Percentiles rank a stretch among this genome's conserved stretches.
Evolutionary conservation across 2,797 vertebrate genomes (phyloP).

Genomic region (Aplochiton taeniatus): DNA sequence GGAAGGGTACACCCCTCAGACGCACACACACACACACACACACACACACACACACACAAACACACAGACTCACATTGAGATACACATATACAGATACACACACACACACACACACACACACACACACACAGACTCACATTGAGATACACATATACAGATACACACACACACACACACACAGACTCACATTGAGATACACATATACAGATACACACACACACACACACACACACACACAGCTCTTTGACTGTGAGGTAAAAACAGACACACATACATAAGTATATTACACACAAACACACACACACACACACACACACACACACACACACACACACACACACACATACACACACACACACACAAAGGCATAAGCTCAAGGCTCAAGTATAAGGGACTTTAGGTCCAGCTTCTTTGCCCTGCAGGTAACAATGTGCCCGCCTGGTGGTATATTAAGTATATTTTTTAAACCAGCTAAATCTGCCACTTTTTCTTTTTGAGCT

Average conservation of each 20-base stretch:
- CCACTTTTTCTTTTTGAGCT: no score
- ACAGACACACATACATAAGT: slow-evolving; percentile 1
- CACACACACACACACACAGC: slow-evolving; percentile 1
- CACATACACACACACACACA: slow-evolving; percentile 5
- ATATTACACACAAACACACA: neutral
- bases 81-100: neutral
- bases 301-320: neutral
- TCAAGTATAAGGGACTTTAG: no score
- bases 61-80: neutral
- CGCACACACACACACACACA: no score
- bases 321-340: neutral
- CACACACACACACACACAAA: no score
- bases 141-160: neutral
- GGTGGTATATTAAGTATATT: neutral
- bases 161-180: neutral
- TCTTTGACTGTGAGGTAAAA: no score
- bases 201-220: neutral
- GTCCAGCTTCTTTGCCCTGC: no score
- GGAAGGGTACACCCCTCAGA: no score
- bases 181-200: neutral
- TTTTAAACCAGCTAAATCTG: no score
- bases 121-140: neutral
- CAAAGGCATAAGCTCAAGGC: neutral
- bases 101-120: neutral
- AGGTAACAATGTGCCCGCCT: neutral